Percentiles rank a stretch among this genome's conserved stretches.
Conservation (phyloP, 2,113 vertebrate species). For the Propithecus coquereli region DNA sequence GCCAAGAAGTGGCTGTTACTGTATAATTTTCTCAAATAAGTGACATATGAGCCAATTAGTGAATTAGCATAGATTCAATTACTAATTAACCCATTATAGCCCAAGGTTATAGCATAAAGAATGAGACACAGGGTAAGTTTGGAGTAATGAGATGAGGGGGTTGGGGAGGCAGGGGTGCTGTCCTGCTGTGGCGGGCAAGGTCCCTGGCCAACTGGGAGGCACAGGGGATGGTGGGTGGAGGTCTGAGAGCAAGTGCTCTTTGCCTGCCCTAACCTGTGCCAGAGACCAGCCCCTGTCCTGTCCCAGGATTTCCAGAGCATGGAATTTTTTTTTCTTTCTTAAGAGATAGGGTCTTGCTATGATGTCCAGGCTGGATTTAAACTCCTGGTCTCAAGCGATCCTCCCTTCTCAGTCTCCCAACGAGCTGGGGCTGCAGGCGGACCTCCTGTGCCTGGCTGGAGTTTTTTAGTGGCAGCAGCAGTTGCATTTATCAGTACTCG, state of each 20-base stretch:
- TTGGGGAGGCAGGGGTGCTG: rapidly evolving
- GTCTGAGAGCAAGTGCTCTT: rapidly evolving
- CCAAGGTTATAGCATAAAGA: background rate
- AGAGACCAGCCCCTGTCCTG: rapidly evolving
- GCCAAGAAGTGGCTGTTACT: background rate
- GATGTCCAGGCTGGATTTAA: background rate
- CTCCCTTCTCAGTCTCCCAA: background rate
- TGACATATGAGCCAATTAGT: background rate
- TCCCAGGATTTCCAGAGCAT: background rate
- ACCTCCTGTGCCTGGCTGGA: background rate
- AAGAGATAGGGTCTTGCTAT: background rate
- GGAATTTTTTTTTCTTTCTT: background rate
- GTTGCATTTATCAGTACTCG: slow-evolving; percentile 64
- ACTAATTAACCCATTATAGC: background rate
- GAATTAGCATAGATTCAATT: background rate
- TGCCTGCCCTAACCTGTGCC: background rate
- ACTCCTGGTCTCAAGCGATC: background rate
- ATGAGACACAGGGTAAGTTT: background rate
- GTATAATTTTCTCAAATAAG: background rate
- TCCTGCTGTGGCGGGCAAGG: rapidly evolving
- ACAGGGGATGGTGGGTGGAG: rapidly evolving
- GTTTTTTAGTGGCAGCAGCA: slow-evolving; percentile 10
- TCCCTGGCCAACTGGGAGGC: too few species aligned
- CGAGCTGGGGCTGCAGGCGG: background rate
- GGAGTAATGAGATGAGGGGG: background rate